Conservation (phyloP, 92 coral and sea anemone genomes). For the Chrysogorgia sp. region DNA sequence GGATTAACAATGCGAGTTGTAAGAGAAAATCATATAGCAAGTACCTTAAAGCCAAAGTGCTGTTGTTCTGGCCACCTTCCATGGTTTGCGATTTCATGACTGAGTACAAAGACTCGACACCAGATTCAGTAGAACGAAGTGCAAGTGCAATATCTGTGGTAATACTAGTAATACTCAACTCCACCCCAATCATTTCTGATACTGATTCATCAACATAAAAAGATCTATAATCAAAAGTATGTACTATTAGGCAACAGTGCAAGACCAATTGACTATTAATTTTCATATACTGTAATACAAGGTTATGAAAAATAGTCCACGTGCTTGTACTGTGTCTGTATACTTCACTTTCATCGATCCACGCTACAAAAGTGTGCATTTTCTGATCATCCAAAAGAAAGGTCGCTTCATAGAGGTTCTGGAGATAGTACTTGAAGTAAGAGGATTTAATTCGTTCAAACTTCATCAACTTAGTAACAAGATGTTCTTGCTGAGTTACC, state of each 20-base stretch:
- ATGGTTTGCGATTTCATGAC: slow-evolving; percentile 19
- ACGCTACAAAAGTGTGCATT: slow-evolving; percentile 6
- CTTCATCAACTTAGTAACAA: slow-evolving; percentile 21
- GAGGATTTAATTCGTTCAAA: background rate
- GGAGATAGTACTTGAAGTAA: background rate
- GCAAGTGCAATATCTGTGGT: slow-evolving; percentile 23
- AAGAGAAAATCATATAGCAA: too few species aligned
- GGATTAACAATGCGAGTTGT: too few species aligned
- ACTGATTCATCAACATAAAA: slow-evolving; percentile 5
- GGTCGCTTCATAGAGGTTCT: slow-evolving; percentile 9
- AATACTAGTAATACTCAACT: slow-evolving; percentile 33
- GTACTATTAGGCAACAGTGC: too few species aligned
- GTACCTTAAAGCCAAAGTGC: slow-evolving; percentile 24
- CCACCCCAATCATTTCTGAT: slow-evolving; percentile 9
- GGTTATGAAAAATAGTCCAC: too few species aligned
- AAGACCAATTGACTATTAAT: too few species aligned
- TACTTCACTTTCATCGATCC: slow-evolving; percentile 6
- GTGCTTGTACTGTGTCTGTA: too few species aligned
- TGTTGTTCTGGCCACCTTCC: slow-evolving; percentile 17
- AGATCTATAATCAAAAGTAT: background rate
- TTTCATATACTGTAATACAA: background rate
- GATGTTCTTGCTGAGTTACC: too few species aligned
- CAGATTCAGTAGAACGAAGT: slow-evolving; percentile 5
- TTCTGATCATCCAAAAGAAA: background rate
- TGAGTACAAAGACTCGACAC: slow-evolving; percentile 9